Percentiles rank a stretch among this genome's conserved stretches.
Conservation (phyloP, 2,113 vertebrate species). For the Microtus montanus region DNA sequence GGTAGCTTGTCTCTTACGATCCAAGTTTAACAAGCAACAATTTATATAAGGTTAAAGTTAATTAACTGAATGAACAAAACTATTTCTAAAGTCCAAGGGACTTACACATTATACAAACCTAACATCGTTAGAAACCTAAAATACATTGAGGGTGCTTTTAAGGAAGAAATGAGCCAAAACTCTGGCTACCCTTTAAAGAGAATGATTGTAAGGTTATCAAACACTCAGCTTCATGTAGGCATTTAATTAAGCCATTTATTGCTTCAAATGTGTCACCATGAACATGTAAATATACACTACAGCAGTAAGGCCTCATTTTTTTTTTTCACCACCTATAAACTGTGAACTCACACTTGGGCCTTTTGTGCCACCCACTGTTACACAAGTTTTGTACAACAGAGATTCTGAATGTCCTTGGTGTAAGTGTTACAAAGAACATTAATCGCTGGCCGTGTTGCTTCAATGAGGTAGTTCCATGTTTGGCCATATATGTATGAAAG, state of each 20-base stretch:
- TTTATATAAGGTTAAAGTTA: conserved; percentile 7
- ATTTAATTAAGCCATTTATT: conserved; percentile 82
- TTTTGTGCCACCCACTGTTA: conserved; percentile 65
- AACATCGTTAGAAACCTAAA: conserved; percentile 11
- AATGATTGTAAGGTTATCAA: conserved; percentile 68
- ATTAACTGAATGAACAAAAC: conserved; percentile 28
- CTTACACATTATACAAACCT: background rate
- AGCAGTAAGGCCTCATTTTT: conserved; percentile 79
- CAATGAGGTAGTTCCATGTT: conserved; percentile 74
- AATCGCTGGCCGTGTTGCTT: conserved; percentile 46
- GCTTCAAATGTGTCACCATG: conserved; percentile 77
- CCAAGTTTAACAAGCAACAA: background rate
- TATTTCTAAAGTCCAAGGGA: conserved; percentile 31
- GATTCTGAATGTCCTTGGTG: conserved; percentile 61
- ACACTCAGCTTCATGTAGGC: conserved; percentile 78
- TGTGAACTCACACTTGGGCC: conserved; percentile 71
- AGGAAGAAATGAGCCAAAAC: conserved; percentile 49
- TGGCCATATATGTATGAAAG: conserved; percentile 3
- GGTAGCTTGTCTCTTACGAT: background rate
- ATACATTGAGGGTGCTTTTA: background rate
- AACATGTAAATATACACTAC: conserved; percentile 77
- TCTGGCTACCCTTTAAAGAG: conserved; percentile 48
- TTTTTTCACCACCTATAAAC: conserved; percentile 72
- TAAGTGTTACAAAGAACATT: conserved; percentile 60
- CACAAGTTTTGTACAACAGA: conserved; percentile 68